A percentile compares a stretch with the other conserved stretches of the same genome.
phyloP scores from a whole-genome alignment of 2,113 vertebrate genomes.

The Nanorana parkeri region DNA sequence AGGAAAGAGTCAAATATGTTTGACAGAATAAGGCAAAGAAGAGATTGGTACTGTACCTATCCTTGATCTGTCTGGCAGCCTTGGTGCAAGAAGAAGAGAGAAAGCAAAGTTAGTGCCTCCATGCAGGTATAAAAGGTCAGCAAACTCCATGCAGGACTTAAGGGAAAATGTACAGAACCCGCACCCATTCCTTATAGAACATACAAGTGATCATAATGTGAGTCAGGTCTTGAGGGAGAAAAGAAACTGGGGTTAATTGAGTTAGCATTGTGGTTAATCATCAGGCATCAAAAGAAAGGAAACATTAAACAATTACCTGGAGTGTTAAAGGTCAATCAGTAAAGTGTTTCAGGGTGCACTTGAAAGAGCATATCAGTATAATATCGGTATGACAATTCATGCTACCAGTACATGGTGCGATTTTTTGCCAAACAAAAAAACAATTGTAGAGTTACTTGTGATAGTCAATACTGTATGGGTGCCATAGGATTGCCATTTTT shows the following conservation, averaged over 20 bases:
- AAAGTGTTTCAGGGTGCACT: neutral
- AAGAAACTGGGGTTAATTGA: conserved; percentile 30
- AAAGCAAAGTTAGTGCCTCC: conserved; percentile 82
- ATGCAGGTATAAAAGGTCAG: conserved; percentile 75
- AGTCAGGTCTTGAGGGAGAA: neutral
- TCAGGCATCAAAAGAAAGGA: conserved; percentile 21
- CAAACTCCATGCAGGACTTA: conserved; percentile 72
- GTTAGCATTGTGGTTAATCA: conserved; percentile 28
- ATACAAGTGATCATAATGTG: neutral
- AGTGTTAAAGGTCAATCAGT: neutral
- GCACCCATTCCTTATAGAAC: neutral
- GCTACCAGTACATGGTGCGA: no score
- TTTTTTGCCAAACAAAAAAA: no score
- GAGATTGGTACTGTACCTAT: conserved; percentile 86
- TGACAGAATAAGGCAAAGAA: conserved; percentile 58
- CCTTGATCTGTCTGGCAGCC: conserved; percentile 96
- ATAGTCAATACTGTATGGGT: no score
- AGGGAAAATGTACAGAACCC: conserved; percentile 59
- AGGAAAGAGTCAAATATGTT: no score
- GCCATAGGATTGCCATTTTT: no score
- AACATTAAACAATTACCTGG: neutral
- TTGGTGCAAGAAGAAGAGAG: conserved; percentile 79
- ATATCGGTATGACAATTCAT: neutral
- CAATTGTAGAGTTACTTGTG: no score
- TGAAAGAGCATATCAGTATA: neutral